Evolutionary conservation across 2,888 invertebrate species (phyloP).

Genomic region (Abrostola triplasia): DNA sequence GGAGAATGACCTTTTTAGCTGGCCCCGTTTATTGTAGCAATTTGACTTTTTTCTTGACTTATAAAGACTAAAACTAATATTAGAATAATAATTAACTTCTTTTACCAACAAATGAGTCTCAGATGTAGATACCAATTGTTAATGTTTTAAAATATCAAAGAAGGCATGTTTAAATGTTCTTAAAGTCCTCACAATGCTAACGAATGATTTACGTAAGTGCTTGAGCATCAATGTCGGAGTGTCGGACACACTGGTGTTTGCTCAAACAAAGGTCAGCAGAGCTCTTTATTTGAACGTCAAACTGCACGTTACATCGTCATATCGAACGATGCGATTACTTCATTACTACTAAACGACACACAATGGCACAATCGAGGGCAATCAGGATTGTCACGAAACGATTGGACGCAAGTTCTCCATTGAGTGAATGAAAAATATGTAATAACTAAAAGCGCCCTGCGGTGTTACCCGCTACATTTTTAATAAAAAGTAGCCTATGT

Average conservation of each 20-base stretch:
- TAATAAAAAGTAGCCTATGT: no score
- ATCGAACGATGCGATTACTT: constrained; percentile 58
- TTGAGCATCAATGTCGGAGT: constrained; percentile 20
- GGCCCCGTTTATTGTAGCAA: no score
- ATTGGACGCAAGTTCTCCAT: constrained; percentile 21
- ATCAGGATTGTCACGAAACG: constrained; percentile 51
- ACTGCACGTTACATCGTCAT: constrained; percentile 28
- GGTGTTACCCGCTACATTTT: no score
- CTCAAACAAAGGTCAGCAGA: constrained; percentile 39
- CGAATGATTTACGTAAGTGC: constrained; percentile 37
- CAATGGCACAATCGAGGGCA: constrained; percentile 54
- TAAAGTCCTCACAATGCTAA: constrained; percentile 12
- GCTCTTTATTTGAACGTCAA: constrained; percentile 41
- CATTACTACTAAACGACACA: constrained; percentile 62
- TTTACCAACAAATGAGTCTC: no score
- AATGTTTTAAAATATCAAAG: neutral
- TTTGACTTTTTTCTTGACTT: no score
- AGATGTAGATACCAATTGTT: no score
- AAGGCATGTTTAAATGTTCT: constrained; percentile 9
- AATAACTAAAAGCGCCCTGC: no score
- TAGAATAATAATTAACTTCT: no score
- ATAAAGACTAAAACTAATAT: no score
- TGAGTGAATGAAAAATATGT: constrained; percentile 25
- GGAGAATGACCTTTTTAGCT: no score
- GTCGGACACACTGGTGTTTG: constrained; percentile 43